Conservation (phyloP, 23 tunicate species). For the Aplidium turbinatum region DNA sequence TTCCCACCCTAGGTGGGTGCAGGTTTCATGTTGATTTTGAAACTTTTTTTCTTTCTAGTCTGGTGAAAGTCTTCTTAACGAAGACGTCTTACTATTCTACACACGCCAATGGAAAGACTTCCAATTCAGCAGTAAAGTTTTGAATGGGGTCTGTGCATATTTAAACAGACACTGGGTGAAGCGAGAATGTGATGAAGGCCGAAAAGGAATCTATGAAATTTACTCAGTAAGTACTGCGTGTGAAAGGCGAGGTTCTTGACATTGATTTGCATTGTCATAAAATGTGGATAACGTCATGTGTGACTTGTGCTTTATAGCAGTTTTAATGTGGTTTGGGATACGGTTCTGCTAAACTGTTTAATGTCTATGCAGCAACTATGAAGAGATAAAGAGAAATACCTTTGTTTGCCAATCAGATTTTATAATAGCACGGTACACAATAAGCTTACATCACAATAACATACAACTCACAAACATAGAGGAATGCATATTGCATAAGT, state of each 20-base stretch:
- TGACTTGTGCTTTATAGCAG: too few species aligned
- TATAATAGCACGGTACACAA: too few species aligned
- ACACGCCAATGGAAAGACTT: slow-evolving; percentile 77
- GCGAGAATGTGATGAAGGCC: slow-evolving; percentile 88
- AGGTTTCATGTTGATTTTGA: not conserved
- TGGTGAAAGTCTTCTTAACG: slow-evolving; percentile 64
- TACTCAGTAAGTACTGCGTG: slow-evolving; percentile 64
- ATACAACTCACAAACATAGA: too few species aligned
- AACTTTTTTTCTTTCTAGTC: slow-evolving; percentile 31
- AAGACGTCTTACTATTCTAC: slow-evolving; percentile 84
- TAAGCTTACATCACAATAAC: too few species aligned
- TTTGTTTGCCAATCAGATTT: too few species aligned
- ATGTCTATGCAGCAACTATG: too few species aligned
- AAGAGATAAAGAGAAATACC: too few species aligned
- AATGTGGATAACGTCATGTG: too few species aligned
- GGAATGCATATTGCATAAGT: too few species aligned
- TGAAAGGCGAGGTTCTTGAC: not conserved
- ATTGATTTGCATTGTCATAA: not conserved
- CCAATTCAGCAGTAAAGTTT: slow-evolving; percentile 82
- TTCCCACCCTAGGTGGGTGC: not conserved
- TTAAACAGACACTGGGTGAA: slow-evolving; percentile 95
- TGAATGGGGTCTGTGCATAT: slow-evolving; percentile 93
- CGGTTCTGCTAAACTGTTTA: too few species aligned
- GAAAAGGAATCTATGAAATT: slow-evolving; percentile 88
- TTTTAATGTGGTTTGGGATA: too few species aligned